phyloP scores from a whole-genome alignment of 2,797 vertebrate species.

The Diplodus sargus region DNA sequence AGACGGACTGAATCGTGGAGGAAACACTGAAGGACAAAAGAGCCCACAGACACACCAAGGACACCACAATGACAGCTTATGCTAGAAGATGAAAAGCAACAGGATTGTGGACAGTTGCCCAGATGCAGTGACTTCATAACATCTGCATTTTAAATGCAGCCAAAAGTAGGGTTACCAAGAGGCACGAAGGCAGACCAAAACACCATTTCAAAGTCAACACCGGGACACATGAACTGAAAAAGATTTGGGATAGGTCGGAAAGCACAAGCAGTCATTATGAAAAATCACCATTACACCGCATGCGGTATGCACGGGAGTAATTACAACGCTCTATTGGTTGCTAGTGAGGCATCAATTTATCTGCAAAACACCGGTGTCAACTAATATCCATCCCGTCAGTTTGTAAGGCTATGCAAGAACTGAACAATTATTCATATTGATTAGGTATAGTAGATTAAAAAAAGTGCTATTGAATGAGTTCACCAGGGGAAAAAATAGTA shows the following conservation, averaged over 20 bases:
- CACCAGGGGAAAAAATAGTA: too few relatives aligned
- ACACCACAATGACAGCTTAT: constrained; percentile 58
- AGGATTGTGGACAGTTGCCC: constrained; percentile 29
- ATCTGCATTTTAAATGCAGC: constrained; percentile 24
- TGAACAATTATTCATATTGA: too few relatives aligned
- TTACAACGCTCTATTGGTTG: background rate
- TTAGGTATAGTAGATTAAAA: too few relatives aligned
- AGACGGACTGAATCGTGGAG: background rate
- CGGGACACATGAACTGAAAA: constrained; percentile 6
- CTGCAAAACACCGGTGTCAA: too few relatives aligned
- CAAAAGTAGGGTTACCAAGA: constrained; percentile 9
- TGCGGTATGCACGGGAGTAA: background rate
- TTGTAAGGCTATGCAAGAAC: too few relatives aligned
- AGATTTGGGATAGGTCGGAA: background rate
- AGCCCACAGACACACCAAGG: constrained; percentile 25
- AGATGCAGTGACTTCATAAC: constrained; percentile 46
- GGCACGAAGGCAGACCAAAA: constrained; percentile 5
- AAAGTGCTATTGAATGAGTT: too few relatives aligned
- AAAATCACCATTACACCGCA: background rate
- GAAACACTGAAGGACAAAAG: constrained; percentile 27
- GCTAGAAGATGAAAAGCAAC: constrained; percentile 54
- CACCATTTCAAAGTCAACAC: constrained; percentile 6
- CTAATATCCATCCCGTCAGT: too few relatives aligned
- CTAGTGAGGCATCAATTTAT: too few relatives aligned
- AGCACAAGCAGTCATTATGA: background rate